phyloP scores from a whole-genome alignment of 2,888 invertebrate genomes.

The Pristionchus entomophagus region DNA sequence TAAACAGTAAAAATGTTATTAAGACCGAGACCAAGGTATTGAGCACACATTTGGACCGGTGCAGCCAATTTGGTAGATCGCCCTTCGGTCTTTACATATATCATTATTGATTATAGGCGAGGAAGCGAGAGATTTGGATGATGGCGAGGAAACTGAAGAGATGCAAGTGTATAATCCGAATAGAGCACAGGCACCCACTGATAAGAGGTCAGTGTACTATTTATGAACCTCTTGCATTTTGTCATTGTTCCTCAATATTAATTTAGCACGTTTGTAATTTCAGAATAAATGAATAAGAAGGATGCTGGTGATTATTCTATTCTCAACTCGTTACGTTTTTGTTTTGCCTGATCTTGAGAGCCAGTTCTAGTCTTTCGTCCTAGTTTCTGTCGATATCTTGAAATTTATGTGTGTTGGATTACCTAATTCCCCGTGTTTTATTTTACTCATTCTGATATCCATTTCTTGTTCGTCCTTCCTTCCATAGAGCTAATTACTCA shows the following conservation, averaged over 20 bases:
- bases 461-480: too few species aligned
- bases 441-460: too few species aligned
- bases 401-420: not conserved
- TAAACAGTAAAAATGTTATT: too few species aligned
- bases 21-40: too few species aligned
- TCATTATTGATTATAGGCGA: constrained; percentile 37
- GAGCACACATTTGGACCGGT: too few species aligned
- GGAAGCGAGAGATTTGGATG: constrained; percentile 37
- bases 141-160: constrained; percentile 54
- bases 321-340: not conserved
- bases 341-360: not conserved
- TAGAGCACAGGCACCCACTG: constrained; percentile 54
- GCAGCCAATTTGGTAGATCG: too few species aligned
- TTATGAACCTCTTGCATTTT: too few species aligned
- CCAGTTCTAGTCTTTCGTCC: not conserved
- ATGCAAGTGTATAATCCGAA: constrained; percentile 65
- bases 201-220: not conserved
- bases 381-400: not conserved
- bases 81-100: too few species aligned
- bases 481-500: too few species aligned
- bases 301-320: not conserved
- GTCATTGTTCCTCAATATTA: too few species aligned
- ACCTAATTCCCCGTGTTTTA: not conserved
- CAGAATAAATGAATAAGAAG: not conserved
- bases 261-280: too few species aligned